phyloP scores from a whole-genome alignment of 2,888 invertebrate genomes.

The Laspeyria flexula region DNA sequence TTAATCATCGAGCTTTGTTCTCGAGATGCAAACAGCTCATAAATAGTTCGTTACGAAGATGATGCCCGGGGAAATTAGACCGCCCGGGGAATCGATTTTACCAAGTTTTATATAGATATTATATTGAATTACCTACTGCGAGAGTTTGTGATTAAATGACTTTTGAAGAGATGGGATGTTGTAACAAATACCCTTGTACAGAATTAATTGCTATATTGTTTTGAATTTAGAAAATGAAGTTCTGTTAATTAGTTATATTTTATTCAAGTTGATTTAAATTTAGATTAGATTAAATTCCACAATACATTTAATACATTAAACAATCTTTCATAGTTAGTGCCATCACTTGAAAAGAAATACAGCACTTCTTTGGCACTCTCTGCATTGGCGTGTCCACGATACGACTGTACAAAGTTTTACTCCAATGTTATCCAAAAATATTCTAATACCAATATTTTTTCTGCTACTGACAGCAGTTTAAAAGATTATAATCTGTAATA shows the following conservation, averaged over 20 bases:
- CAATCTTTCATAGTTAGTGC: neutral
- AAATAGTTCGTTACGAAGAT: slow-evolving; percentile 58
- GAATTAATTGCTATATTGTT: neutral
- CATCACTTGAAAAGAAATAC: neutral
- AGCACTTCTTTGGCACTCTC: neutral
- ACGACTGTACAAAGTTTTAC: too few relatives aligned
- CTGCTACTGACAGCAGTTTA: too few relatives aligned
- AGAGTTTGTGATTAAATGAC: slow-evolving; percentile 9
- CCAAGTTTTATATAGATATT: slow-evolving; percentile 6
- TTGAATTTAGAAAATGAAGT: neutral
- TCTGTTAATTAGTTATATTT: too few relatives aligned
- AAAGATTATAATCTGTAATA: too few relatives aligned
- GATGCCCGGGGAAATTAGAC: slow-evolving; percentile 31
- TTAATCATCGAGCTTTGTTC: slow-evolving; percentile 70
- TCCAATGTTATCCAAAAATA: too few relatives aligned
- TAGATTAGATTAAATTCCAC: too few relatives aligned
- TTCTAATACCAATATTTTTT: too few relatives aligned
- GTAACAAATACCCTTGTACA: neutral
- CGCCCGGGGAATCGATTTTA: neutral
- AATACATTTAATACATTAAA: neutral
- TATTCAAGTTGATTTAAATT: too few relatives aligned
- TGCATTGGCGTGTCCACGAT: neutral
- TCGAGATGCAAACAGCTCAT: slow-evolving; percentile 62
- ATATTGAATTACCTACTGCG: slow-evolving; percentile 5
- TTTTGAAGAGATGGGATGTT: neutral